Base-by-base conservation (phyloP, 64 coral and sea anemone species). In the Orbicella faveolata region DNA sequence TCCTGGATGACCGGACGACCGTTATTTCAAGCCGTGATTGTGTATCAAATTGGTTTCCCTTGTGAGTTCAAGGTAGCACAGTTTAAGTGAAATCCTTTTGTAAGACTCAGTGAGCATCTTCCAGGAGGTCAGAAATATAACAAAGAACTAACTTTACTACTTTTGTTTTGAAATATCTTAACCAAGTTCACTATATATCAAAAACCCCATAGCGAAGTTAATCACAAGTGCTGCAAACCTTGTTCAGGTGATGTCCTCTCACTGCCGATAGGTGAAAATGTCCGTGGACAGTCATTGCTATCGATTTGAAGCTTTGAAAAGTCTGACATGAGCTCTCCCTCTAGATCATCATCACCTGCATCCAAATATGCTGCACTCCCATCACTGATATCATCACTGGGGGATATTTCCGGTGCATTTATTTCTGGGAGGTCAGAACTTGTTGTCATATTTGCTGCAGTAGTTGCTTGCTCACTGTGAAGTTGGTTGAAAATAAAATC, bases 201-300 rank as follows among this genome's bases (percentile, higher is more conserved):
- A 35, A 35, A 77, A 77, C 15, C 23, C 6, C 12, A 18, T 36
- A 77, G 25, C 9, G 2, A 18, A 16, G 17, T 51, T 77, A 4
- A 59, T 21, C 18, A 30, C 30, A 30, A 30, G 36, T n/a, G 7
- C 8, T 23, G 10, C 65, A 73, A 78, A 96, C 94, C 94, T 92
- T 78, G 72, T 80, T 96, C 92, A 19, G 95, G 95, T 54, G 95
- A 94, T 12, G 92, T 74, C 57, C 92, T 87, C 23, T 94, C 95
- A 96, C 95, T 96, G 1, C 95, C 95, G 52, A 96, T 96, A n/a
- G 95, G 95, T 78, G 95, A 96, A 57, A 96, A 96, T 25, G 88
- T 86, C n/a, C 79, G 93, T 19, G 88, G 91, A 81, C 76, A 87
- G 64, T 83, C 89, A 78, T 16, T 35, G 9, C 20, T 72, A 9